Evolutionary conservation across 2,797 vertebrate species (phyloP).

Genomic region (Onychomys torridus): DNA sequence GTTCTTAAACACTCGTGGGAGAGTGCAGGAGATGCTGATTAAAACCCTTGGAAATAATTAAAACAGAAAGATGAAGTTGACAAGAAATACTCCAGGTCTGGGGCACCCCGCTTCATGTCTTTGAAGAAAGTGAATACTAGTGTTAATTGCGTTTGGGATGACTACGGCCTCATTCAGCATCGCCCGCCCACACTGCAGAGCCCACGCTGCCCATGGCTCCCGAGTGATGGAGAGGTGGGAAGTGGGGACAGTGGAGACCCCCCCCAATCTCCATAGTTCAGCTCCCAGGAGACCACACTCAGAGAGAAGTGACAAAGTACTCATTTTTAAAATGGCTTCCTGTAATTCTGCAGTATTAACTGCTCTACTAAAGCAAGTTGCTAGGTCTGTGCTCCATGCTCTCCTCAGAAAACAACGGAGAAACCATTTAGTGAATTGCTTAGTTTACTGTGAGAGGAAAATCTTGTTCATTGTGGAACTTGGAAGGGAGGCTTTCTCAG

Average conservation of each 20-base stretch:
- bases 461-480: not conserved
- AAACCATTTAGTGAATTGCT: not conserved
- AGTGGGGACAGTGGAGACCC: not conserved
- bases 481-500: not conserved
- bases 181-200: accelerated
- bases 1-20: not conserved
- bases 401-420: not conserved
- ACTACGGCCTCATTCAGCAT: not conserved
- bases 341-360: not conserved
- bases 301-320: not conserved
- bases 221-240: not conserved
- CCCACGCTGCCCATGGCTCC: not conserved
- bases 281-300: not conserved
- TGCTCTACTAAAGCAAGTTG: slow-evolving; percentile 10
- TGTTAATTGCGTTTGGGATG: slow-evolving; percentile 1
- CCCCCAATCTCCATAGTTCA: not conserved
- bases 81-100: slow-evolving; percentile 40
- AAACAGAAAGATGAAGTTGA: slow-evolving; percentile 42
- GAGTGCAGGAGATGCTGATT: slow-evolving; percentile 40
- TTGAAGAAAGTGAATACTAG: slow-evolving; percentile 31
- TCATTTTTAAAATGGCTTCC: not conserved
- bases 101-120: slow-evolving; percentile 41
- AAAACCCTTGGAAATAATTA: slow-evolving; percentile 47
- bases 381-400: not conserved
- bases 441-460: not conserved